Conservation (phyloP, 2,797 vertebrate species). For the Spea hammondii region DNA sequence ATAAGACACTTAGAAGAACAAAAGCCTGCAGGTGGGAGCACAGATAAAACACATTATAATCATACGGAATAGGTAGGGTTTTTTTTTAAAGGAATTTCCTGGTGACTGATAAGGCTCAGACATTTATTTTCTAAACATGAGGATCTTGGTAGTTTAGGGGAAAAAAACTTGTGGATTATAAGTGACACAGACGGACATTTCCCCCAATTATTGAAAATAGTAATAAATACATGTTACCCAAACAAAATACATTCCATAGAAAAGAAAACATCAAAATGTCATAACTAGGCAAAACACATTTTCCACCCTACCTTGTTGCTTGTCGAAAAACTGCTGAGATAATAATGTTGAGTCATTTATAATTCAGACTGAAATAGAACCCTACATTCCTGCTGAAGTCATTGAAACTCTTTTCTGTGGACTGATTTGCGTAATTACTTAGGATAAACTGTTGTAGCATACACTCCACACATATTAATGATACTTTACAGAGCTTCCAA, state of each 20-base stretch:
- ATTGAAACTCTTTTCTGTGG: conserved; percentile 40
- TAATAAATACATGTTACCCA: not conserved
- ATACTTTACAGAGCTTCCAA: conserved; percentile 24
- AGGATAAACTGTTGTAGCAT: conserved; percentile 42
- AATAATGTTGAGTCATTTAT: conserved; percentile 47
- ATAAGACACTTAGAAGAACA: too few relatives aligned
- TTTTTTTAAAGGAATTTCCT: too few relatives aligned
- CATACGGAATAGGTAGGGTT: too few relatives aligned
- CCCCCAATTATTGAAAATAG: not conserved
- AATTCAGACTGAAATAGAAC: conserved; percentile 43
- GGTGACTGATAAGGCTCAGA: too few relatives aligned
- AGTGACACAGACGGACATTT: too few relatives aligned
- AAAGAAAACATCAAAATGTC: not conserved
- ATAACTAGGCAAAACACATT: conserved; percentile 16
- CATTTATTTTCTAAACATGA: too few relatives aligned
- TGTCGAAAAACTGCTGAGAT: conserved; percentile 39
- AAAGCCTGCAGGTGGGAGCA: too few relatives aligned
- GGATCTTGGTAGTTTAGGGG: too few relatives aligned
- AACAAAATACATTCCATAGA: not conserved
- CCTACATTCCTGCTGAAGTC: conserved; percentile 41
- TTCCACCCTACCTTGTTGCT: conserved; percentile 15
- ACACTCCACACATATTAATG: conserved; percentile 36
- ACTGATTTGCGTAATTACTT: conserved; percentile 43
- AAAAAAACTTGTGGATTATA: too few relatives aligned
- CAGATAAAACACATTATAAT: too few relatives aligned